These are phyloP conservation scores for Castor canadensis DNA, from an alignment of 2,113 vertebrate genomes.

Conservation along the genomic window DNA sequence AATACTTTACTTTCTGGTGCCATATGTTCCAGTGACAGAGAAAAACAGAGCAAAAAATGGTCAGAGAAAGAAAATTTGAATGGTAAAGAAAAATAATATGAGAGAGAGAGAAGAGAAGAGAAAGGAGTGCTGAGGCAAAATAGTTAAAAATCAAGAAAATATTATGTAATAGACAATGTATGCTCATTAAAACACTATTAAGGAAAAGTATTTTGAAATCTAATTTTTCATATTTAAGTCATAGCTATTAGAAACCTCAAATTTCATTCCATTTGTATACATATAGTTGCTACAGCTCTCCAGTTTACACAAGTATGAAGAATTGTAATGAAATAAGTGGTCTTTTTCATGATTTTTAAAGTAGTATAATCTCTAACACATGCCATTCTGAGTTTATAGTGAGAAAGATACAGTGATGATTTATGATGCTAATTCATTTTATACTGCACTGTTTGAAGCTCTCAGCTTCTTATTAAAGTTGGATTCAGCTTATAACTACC, in stretches of 20 bases:
- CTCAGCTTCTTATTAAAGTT: background rate
- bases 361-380: background rate
- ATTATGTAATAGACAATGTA: background rate
- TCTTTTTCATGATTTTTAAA: background rate
- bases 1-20: too few species aligned
- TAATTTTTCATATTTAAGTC: background rate
- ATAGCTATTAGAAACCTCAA: background rate
- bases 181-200: background rate
- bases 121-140: background rate
- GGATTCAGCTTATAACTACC: background rate
- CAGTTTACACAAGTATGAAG: background rate
- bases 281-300: background rate
- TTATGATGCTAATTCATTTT: background rate
- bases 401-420: background rate
- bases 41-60: too few species aligned
- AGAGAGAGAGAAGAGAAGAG: too few species aligned
- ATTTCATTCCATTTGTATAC: background rate
- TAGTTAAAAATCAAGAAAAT: background rate
- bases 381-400: background rate
- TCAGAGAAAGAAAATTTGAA: too few species aligned
- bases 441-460: background rate
- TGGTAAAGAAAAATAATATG: too few species aligned
- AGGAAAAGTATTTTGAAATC: background rate
- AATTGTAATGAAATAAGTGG: background rate
- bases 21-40: too few species aligned